Conservation (phyloP, 2,797 vertebrate species). For the Coreius guichenoti region DNA sequence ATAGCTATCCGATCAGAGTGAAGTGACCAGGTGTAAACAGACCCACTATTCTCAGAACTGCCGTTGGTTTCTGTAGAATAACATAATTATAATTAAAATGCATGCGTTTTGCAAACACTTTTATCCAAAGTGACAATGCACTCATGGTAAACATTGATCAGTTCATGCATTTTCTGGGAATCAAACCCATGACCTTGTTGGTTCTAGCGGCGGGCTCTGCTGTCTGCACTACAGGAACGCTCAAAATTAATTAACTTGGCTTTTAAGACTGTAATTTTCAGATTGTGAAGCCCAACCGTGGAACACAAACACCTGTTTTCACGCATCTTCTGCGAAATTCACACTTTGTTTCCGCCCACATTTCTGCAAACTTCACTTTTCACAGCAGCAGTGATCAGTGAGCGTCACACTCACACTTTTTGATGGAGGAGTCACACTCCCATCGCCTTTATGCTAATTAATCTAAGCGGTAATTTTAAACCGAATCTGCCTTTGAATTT, state of each 20-base stretch:
- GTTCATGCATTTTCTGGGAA: neutral
- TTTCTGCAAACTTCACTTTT: constrained; percentile 3
- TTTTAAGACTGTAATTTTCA: neutral
- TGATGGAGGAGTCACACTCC: neutral
- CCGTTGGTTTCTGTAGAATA: neutral
- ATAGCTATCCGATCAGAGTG: no score
- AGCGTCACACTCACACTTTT: neutral
- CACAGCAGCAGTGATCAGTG: neutral
- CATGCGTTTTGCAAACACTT: neutral
- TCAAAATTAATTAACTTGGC: constrained; percentile 9
- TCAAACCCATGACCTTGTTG: neutral
- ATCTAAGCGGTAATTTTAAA: constrained; percentile 8
- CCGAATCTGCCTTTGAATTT: neutral
- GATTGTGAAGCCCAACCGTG: neutral
- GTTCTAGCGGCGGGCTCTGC: no score
- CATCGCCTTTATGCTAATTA: constrained; percentile 9
- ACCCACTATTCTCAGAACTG: neutral
- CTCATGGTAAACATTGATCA: neutral
- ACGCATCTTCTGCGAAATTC: constrained; percentile 4
- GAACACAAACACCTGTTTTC: constrained; percentile 21
- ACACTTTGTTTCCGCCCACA: constrained; percentile 22
- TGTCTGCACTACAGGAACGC: neutral
- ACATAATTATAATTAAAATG: neutral
- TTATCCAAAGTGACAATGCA: neutral
- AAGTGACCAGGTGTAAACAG: neutral